These are phyloP conservation scores for Sceloporus undulatus DNA, from an alignment of 2,113 vertebrate species.

Conservation along the genomic window DNA sequence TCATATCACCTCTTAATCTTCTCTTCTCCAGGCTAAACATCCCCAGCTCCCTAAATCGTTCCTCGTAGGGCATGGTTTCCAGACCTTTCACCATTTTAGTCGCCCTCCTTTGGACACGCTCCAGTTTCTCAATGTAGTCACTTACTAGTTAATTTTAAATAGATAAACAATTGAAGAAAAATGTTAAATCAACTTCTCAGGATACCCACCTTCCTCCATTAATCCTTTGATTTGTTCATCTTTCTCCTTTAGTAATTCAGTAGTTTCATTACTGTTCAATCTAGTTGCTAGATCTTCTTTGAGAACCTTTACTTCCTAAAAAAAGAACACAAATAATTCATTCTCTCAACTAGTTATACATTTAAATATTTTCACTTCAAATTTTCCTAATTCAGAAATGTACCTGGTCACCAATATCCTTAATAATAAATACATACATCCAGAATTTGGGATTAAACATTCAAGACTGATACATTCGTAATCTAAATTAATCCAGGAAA, in stretches of 20 bases:
- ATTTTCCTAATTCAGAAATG: neutral
- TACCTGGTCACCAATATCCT: neutral
- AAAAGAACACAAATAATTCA: constrained; percentile 37
- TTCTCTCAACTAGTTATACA: constrained; percentile 1
- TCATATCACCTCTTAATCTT: too few relatives aligned
- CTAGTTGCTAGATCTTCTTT: constrained; percentile 92
- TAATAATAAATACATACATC: neutral
- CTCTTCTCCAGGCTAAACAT: too few relatives aligned
- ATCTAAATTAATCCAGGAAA: neutral
- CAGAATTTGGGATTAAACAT: neutral
- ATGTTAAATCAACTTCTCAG: neutral
- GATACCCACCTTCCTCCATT: constrained; percentile 90
- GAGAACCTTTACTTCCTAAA: constrained; percentile 91
- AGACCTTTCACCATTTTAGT: too few relatives aligned
- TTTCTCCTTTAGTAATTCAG: constrained; percentile 94
- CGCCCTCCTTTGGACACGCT: too few relatives aligned
- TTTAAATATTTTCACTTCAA: neutral
- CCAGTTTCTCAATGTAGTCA: neutral
- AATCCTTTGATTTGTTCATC: constrained; percentile 97
- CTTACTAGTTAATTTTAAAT: neutral
- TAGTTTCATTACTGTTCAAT: constrained; percentile 90
- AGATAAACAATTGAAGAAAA: neutral
- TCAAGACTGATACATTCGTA: neutral
- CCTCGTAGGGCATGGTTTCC: too few relatives aligned
- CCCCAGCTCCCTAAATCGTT: too few relatives aligned